Base-by-base conservation (phyloP, 2,888 invertebrate genomes). In the Eilema sororculum region DNA sequence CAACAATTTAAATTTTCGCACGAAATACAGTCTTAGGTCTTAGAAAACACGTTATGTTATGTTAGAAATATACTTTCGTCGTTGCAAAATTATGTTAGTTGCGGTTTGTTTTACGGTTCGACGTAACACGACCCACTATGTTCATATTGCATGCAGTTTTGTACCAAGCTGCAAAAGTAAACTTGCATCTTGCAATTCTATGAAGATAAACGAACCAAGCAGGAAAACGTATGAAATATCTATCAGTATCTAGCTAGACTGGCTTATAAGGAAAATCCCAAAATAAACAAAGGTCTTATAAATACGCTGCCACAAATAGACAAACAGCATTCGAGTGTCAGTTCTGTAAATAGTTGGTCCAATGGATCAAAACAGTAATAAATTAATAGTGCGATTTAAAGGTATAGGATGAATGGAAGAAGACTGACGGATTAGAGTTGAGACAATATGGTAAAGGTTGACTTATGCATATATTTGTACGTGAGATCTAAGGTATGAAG, bases 71-170 rank as follows among this genome's bases (percentile, higher is more conserved):
- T 56, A 67, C 68, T 77, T 76, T 72, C 56, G 70, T 57, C 65
- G 30, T 24, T 41, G 78, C 56, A 78, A 56, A 71, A 67, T 71
- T 71, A 78, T 67, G 69, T 79, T 75, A 72, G 85, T 71, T 85
- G 85, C 76, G 80, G 85, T 84, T 79, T 83, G 76, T 75, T 81
- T 86, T 83, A 87, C 84, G 78, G 81, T 83, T 79, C 84, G 78
- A 77, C 52, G 88, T 86, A 89, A 89, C 82, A 65, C 77, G 84
- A 88, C 79, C 78, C 66, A 77, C 79, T 75, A 77, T 73, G 78
- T 84, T 78, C 77, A 71, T 82, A 84, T 82, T 78, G 77, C 80
- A 72, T 78, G 78, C 72, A 81, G 80, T 80, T 78, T 77, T 78
- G 81, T 80, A 81, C 75, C 76, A 69, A 78, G 72, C 68, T 64